These are phyloP conservation scores for Eclectus roratus DNA, from an alignment of 2,113 vertebrate genomes.

Conservation along the genomic window DNA sequence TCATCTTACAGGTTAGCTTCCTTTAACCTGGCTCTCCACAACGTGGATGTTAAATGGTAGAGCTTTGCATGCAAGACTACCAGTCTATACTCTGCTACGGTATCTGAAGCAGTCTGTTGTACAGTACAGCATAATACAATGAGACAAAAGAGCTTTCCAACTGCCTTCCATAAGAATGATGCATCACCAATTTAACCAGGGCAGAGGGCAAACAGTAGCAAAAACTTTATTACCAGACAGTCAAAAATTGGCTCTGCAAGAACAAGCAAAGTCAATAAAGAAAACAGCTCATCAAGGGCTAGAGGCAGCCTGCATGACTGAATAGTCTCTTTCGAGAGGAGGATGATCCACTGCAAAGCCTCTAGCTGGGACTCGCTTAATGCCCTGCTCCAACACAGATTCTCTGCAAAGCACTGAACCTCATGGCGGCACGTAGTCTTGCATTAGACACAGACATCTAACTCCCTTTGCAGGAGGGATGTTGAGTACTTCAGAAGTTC, in stretches of 20 bases:
- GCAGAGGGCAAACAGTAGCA: neutral
- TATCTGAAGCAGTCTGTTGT: neutral
- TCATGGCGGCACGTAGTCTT: neutral
- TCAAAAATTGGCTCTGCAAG: neutral
- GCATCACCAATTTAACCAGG: neutral
- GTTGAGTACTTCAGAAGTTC: neutral
- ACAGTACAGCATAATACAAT: neutral
- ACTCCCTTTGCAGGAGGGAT: neutral
- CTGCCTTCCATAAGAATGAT: neutral
- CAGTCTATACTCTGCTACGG: neutral
- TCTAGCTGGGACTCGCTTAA: neutral
- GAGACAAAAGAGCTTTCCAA: neutral
- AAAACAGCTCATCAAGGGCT: neutral
- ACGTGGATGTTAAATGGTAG: neutral
- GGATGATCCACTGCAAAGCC: neutral
- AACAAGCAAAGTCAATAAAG: neutral
- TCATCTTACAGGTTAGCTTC: neutral
- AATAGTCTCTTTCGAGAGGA: neutral
- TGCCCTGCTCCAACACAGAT: neutral
- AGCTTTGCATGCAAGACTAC: neutral
- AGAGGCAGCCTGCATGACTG: neutral
- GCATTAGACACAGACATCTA: neutral
- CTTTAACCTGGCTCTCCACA: neutral
- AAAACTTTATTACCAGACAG: neutral
- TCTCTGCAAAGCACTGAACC: neutral